These are phyloP conservation scores for Temnothorax ravouxi DNA, from an alignment of 2,888 invertebrate species.

Conservation along the genomic window DNA sequence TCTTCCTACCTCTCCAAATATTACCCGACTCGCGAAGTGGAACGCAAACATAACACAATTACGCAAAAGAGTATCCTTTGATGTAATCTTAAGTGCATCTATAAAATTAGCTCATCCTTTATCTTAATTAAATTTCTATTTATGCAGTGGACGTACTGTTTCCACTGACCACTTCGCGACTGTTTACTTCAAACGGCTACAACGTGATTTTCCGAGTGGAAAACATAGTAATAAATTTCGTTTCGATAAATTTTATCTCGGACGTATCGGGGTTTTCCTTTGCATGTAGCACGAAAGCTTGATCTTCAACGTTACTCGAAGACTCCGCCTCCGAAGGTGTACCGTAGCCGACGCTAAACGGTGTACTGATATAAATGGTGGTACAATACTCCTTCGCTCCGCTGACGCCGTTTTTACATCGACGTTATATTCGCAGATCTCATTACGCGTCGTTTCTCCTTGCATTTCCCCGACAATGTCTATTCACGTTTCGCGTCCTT, in stretches of 20 bases:
- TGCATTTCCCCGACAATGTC: conserved; percentile 33
- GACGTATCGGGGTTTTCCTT: not conserved
- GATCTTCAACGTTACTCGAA: conserved; percentile 1
- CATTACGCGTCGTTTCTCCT: conserved; percentile 37
- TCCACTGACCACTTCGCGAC: not conserved
- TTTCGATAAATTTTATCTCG: not conserved
- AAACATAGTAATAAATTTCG: conserved; percentile 4
- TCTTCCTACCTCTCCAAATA: conserved; percentile 38
- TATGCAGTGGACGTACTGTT: not conserved
- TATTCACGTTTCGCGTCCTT: conserved; percentile 48
- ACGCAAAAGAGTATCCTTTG: conserved; percentile 16
- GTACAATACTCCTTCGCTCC: conserved; percentile 8
- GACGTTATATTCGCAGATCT: conserved; percentile 46
- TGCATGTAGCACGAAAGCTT: not conserved
- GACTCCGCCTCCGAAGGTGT: not conserved
- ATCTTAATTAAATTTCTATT: conserved; percentile 39
- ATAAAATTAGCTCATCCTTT: conserved; percentile 30
- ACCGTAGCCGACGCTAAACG: not conserved
- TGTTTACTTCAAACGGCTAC: not conserved
- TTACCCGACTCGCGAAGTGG: conserved; percentile 14
- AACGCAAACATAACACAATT: not conserved
- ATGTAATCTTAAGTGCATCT: conserved; percentile 26
- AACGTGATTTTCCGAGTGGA: not conserved
- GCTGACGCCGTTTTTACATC: conserved; percentile 25
- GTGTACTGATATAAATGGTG: not conserved